These are phyloP conservation scores for Dicrurus megarhynchus DNA, from an alignment of 2,113 vertebrate genomes.

Conservation along the genomic window DNA sequence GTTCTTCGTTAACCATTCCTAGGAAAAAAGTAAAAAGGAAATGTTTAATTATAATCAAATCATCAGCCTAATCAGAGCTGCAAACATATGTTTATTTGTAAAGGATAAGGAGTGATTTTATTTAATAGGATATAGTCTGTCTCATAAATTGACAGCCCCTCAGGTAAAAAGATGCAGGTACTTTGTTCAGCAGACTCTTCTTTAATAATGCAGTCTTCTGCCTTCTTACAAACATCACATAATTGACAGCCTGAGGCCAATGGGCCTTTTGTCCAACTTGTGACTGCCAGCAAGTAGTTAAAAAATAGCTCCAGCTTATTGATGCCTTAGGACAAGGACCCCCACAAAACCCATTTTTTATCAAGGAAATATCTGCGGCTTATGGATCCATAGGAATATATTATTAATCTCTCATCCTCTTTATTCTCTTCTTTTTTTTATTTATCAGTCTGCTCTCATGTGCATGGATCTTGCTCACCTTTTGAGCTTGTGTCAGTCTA, in stretches of 20 bases:
- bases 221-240: constrained; percentile 31
- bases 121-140: background rate
- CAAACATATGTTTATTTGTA: background rate
- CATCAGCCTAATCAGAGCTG: background rate
- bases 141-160: background rate
- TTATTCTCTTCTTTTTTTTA: background rate
- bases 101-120: background rate
- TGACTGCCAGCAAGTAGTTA: background rate
- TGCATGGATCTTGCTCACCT: background rate
- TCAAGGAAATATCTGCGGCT: background rate
- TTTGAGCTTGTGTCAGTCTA: background rate
- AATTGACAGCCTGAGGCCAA: background rate
- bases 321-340: background rate
- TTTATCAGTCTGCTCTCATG: background rate
- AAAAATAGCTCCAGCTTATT: background rate
- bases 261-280: background rate
- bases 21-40: background rate
- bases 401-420: background rate
- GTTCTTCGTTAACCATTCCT: background rate
- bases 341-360: background rate
- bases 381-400: background rate
- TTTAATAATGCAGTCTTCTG: constrained; percentile 22
- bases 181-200: background rate
- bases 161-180: background rate
- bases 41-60: background rate